A percentile compares a stretch with the other conserved stretches of the same genome.
Evolutionary conservation across 2,113 vertebrate species (phyloP).

Genomic region (Perca schrenkii): DNA sequence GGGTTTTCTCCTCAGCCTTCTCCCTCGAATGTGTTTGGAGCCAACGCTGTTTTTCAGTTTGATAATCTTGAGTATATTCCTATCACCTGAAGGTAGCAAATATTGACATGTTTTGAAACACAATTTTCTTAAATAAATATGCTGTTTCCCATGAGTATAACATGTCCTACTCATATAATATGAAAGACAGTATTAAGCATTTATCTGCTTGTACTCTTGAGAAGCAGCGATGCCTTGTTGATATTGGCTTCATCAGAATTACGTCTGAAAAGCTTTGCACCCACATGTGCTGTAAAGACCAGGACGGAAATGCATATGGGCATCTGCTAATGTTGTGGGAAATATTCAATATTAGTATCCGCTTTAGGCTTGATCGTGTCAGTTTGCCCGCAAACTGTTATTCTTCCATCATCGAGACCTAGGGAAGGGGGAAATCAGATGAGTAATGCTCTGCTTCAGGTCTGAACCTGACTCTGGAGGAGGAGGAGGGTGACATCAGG

Average conservation of each 20-base stretch:
- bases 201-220: neutral
- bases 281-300: neutral
- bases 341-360: neutral
- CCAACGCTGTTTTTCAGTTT: neutral
- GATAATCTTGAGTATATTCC: too few species aligned
- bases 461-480: slow-evolving; percentile 38
- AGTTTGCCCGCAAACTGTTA: neutral
- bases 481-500: neutral
- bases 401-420: neutral
- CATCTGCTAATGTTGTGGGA: slow-evolving; percentile 16
- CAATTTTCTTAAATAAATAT: neutral
- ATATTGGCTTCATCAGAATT: neutral
- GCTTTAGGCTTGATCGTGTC: neutral
- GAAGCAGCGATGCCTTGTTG: neutral
- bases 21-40: neutral
- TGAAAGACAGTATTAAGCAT: neutral
- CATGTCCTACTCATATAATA: neutral
- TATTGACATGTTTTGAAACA: neutral
- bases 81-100: neutral
- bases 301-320: neutral
- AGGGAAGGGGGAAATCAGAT: neutral
- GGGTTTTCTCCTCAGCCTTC: neutral
- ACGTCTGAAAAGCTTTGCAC: neutral
- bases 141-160: neutral
- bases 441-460: slow-evolving; percentile 23